Conservation (phyloP, 2,888 invertebrate genomes). For the Agrotis exclamationis region DNA sequence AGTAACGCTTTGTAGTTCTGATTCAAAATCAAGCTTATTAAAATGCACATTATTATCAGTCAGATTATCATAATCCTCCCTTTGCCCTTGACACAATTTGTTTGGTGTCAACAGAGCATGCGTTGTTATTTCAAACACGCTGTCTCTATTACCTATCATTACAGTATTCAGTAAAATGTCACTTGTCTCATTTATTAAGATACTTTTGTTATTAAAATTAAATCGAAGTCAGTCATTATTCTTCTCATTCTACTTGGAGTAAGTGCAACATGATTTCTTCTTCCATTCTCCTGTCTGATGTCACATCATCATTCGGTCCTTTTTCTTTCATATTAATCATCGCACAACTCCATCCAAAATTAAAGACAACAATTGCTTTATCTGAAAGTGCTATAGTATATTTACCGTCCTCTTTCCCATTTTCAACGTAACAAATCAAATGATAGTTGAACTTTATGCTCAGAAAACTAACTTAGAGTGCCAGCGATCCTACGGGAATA, state of each 20-base stretch:
- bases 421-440: constrained; percentile 44
- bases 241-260: too few relatives aligned
- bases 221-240: too few relatives aligned
- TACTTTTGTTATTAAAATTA: too few relatives aligned
- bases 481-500: constrained; percentile 40
- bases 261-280: too few relatives aligned
- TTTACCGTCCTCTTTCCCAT: constrained; percentile 2
- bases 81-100: not conserved
- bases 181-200: too few relatives aligned
- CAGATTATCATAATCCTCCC: not conserved
- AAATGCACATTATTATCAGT: too few relatives aligned
- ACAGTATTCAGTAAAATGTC: not conserved
- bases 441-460: constrained; percentile 46
- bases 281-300: too few relatives aligned
- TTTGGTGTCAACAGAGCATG: too few relatives aligned
- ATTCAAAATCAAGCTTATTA: not conserved
- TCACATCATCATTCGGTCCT: too few relatives aligned
- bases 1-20: not conserved
- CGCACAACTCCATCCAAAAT: not conserved
- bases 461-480: constrained; percentile 42
- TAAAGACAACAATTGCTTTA: constrained; percentile 18
- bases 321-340: too few relatives aligned
- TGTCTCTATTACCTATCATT: not conserved
- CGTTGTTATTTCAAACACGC: not conserved
- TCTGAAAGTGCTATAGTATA: not conserved